Evolutionary conservation across 2,113 vertebrate species (phyloP).

Genomic region (Anser cygnoides): DNA sequence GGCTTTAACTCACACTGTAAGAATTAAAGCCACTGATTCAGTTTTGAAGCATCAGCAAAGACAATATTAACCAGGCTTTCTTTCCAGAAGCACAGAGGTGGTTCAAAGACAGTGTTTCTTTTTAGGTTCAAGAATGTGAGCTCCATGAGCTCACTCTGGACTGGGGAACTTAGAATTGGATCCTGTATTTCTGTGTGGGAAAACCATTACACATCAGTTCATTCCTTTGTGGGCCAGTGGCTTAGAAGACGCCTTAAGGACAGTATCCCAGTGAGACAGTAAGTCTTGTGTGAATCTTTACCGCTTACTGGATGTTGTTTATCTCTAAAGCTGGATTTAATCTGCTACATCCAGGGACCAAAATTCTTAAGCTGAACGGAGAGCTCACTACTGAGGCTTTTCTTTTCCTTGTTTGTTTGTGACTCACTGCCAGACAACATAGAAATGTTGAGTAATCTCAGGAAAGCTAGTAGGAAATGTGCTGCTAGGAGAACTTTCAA

Average conservation of each 20-base stretch:
- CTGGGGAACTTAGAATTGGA: not conserved
- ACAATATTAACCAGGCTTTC: not conserved
- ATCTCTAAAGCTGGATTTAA: not conserved
- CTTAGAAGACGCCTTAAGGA: not conserved
- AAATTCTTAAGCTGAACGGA: not conserved
- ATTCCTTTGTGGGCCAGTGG: not conserved
- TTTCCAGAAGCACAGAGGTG: not conserved
- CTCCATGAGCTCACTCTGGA: not conserved
- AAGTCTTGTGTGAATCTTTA: not conserved
- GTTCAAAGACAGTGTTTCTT: not conserved
- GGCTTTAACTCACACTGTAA: not conserved
- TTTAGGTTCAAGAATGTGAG: not conserved
- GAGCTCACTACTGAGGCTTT: not conserved
- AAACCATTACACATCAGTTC: not conserved
- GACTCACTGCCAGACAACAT: not conserved
- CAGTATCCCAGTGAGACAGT: not conserved
- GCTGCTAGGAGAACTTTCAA: not conserved
- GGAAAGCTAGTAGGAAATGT: not conserved
- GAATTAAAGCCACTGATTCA: not conserved
- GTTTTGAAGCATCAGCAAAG: not conserved
- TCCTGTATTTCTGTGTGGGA: not conserved
- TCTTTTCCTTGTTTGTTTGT: not conserved
- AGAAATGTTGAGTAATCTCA: conserved; percentile 4
- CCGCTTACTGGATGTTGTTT: not conserved
- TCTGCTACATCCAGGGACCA: not conserved